Evolutionary conservation across 2,797 vertebrate genomes (phyloP).

Genomic region (Pangasius mekongensis): DNA sequence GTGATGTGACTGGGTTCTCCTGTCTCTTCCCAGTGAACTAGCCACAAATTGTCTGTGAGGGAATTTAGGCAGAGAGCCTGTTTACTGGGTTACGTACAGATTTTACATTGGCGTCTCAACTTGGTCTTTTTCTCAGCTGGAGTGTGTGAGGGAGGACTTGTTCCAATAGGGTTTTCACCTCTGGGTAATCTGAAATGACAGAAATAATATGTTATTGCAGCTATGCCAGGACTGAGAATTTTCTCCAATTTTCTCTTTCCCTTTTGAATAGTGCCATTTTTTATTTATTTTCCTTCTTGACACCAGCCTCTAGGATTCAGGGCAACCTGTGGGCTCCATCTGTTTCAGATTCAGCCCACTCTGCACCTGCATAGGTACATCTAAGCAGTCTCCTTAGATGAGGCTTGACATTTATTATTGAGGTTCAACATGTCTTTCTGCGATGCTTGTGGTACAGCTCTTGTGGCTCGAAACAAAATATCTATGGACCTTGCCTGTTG

Average conservation of each 20-base stretch:
- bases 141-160: not conserved
- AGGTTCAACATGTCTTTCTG: not conserved
- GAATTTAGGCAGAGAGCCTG: not conserved
- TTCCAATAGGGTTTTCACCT: not conserved
- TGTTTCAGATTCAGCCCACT: not conserved
- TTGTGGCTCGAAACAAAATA: not conserved
- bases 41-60: not conserved
- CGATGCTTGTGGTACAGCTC: not conserved
- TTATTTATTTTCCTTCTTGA: not conserved
- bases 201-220: not conserved
- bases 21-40: not conserved
- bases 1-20: not conserved
- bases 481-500: not conserved
- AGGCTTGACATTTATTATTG: not conserved
- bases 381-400: not conserved
- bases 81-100: not conserved
- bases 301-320: not conserved
- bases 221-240: not conserved
- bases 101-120: not conserved
- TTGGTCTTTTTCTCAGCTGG: not conserved
- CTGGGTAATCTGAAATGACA: not conserved
- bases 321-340: not conserved
- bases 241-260: not conserved
- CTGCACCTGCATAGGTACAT: not conserved
- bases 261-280: not conserved